Evolutionary conservation across 35 echinoderm and acorn worm species (phyloP), one percentile per base, ranked within the genome.

Genomic region (Apostichopus japonicus): DNA sequence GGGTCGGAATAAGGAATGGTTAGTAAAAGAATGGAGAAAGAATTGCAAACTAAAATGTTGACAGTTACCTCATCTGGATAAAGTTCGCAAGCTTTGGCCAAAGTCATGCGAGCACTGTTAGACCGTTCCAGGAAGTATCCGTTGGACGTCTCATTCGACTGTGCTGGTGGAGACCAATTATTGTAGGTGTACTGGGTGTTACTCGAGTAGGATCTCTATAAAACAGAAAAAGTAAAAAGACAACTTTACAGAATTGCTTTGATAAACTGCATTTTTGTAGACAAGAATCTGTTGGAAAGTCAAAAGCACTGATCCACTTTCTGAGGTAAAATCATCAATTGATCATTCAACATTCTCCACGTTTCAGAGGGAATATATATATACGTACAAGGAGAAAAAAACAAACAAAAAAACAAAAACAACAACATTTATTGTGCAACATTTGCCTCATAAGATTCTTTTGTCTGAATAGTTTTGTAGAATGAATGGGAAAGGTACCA

Each of bases 161-260:
- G 97, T 1, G 97, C 97, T 0, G 97, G 97, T 56, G 97, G 97
- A 62, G 97, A 99, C 97, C 97, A 99, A 78, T 96, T 99, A 90
- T 99, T 99, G 84, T 99, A 99, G 15, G 97, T 95, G 80, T 99
- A 99, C 92, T 99, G 97, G 21, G 97, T 91, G 87, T 99, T 99
- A 11, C 95, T 93, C 17, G 97, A 94, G 67, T 99, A 99, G 5
- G 97, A 95, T 83, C 97, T 93, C 97, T 99, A 84, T 55, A 91
- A 24, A 73, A 44, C 65, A 79, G 55, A 95, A 14, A 24, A 79
- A 78, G 86, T 17, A 54, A n/a, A 77, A 9, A 72, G 58, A 82
- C 78, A 44, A 44, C 33, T 44, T 44, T 44, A 44, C 33, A 44
- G 33, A 4, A 44, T 44, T 44, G 33, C 33, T 44, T 44, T 44